Base-by-base conservation (phyloP, 2,888 invertebrate species). In the Ashinkailepas kermadecensis region DNA sequence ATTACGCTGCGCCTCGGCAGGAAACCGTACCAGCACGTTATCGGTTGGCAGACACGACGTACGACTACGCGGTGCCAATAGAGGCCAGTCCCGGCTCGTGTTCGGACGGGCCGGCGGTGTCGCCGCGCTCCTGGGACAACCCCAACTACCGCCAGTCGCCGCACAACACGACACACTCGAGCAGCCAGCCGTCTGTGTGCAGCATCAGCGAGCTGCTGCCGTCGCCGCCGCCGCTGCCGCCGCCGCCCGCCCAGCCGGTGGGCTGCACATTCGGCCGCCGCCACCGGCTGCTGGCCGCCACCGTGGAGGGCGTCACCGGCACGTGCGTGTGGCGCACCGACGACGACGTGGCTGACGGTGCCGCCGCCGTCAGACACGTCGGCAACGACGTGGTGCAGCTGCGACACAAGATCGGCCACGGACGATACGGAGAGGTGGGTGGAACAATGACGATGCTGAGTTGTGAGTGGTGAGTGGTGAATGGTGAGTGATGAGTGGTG, bases 291-390 rank as follows among this genome's bases (percentile, higher is more conserved):
- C 58, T 79, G 54, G 81, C 81, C n/a, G 39, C 78, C 54, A 81
- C 81, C 80, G 83, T 84, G 74, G 81, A 83, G 81, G 83, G 83
- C 13, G 82, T 82, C 8, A 82, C 83, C 11, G 84, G 84, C 8
- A 82, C 81, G 6, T 83, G 82, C 12, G 56, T 82, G 2, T 83
- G 82, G 64, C 79, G 65, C 56, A 62, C 80, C 62, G 82, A 82
- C 15, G 80, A 25, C 7, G 80, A 80, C 25, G 81, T 81, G 18
- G 74, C 21, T 39, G 56, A 25, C 58, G 58, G 39, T 4, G 9
- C 54, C 10, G 56, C 54, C 15, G 54, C 21, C 15, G 74, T 56
- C 8, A 15, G 21, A 2, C 54, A 74, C 54, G 21, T 74, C 25
- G 18, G 25, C 58, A 25, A 4, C 23, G 58, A 79, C 21, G n/a